Evolutionary conservation across 2,113 vertebrate species (phyloP).

Genomic region (Grantiella picta): DNA sequence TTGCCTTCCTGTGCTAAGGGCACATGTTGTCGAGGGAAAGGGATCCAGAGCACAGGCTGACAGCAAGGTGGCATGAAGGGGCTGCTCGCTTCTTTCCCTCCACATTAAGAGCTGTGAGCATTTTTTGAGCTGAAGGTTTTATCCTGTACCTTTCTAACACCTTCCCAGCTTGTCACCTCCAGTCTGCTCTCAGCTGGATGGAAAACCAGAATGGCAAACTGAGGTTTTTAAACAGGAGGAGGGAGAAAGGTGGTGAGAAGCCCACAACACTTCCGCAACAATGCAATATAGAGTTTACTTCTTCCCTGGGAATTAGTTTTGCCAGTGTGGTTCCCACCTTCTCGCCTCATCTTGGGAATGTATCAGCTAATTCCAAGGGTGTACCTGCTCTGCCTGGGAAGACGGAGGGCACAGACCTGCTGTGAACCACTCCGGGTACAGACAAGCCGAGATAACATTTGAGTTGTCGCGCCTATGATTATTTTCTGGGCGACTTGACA

Average conservation of each 20-base stretch:
- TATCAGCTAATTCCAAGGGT: not conserved
- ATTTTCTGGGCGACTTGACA: constrained; percentile 67
- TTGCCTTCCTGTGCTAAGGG: not conserved
- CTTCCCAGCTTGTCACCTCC: not conserved
- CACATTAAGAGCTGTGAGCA: not conserved
- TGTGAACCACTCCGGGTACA: not conserved
- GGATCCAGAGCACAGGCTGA: not conserved
- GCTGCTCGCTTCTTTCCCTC: not conserved
- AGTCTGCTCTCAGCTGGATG: not conserved
- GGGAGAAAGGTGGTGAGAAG: not conserved
- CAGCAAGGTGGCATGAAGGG: not conserved
- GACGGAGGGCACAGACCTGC: not conserved
- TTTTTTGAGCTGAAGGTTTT: not conserved
- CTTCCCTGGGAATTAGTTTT: not conserved
- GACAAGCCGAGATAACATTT: constrained; percentile 59
- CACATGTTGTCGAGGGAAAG: not conserved
- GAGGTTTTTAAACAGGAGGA: not conserved
- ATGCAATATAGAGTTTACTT: not conserved
- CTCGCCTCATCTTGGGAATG: accelerated
- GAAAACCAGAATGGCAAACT: not conserved
- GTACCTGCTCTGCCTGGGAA: not conserved
- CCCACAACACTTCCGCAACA: not conserved
- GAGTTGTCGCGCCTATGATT: constrained; percentile 53
- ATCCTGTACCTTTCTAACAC: not conserved
- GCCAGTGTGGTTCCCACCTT: not conserved